Percentiles rank a stretch among this genome's conserved stretches.
Conservation (phyloP, 2,888 invertebrate species). For the Catonia carolina region DNA sequence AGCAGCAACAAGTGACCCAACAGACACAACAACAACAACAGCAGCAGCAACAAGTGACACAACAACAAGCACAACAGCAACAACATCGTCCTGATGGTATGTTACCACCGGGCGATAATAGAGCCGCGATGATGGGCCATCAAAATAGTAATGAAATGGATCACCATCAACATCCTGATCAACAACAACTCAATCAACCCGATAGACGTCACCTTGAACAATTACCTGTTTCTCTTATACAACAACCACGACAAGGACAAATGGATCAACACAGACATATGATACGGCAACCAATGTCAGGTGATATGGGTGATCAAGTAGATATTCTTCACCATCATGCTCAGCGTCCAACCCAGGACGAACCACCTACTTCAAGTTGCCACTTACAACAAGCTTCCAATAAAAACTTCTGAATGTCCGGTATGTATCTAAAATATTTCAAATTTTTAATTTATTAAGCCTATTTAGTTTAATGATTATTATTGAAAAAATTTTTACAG, state of each 20-base stretch:
- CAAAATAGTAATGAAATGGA: not conserved
- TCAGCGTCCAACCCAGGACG: not conserved
- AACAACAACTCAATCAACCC: conserved; percentile 26
- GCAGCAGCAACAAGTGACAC: conserved; percentile 39
- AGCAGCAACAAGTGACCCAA: conserved; percentile 37
- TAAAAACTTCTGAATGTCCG: not conserved
- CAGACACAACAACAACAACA: conserved; percentile 37
- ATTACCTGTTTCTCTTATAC: conserved; percentile 25
- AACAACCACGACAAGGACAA: not conserved
- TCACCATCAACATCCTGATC: conserved; percentile 25
- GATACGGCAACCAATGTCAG: conserved; percentile 2
- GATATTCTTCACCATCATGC: conserved; percentile 3
- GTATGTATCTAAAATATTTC: too few species aligned
- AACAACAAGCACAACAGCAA: conserved; percentile 31
- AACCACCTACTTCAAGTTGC: conserved; percentile 11
- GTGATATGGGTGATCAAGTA: conserved; percentile 9
- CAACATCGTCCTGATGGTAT: conserved; percentile 34
- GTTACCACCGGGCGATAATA: conserved; percentile 36
- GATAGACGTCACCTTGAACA: conserved; percentile 19
- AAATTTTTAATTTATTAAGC: too few species aligned
- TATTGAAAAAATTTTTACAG: not conserved
- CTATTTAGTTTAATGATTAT: too few species aligned
- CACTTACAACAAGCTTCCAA: conserved; percentile 3
- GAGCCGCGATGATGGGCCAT: not conserved
- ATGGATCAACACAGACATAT: conserved; percentile 9